phyloP scores from a whole-genome alignment of 2,797 vertebrate genomes.

The Trematomus bernacchii region DNA sequence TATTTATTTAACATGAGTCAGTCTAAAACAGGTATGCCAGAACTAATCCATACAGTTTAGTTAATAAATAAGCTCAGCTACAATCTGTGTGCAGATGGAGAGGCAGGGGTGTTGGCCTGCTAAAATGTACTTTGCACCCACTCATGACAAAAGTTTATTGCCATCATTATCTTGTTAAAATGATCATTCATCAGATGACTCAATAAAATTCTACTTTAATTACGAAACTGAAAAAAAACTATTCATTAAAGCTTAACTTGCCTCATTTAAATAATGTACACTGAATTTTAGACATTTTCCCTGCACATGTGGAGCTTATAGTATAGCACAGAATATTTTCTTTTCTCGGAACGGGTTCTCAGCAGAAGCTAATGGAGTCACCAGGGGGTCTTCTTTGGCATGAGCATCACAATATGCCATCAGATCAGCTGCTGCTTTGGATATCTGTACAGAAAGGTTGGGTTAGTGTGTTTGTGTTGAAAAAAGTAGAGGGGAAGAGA shows the following conservation, averaged over 20 bases:
- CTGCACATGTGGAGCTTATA: slow-evolving; percentile 36
- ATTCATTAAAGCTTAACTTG: not conserved
- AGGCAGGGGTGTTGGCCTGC: slow-evolving; percentile 1
- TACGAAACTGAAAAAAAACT: slow-evolving; percentile 27
- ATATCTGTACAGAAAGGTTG: slow-evolving; percentile 82
- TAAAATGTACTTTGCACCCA: slow-evolving; percentile 75
- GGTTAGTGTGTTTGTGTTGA: not conserved
- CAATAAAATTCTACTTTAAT: slow-evolving; percentile 6
- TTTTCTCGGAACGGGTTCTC: slow-evolving; percentile 88
- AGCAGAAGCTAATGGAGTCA: slow-evolving; percentile 79
- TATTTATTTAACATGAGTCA: not conserved
- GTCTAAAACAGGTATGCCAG: not conserved
- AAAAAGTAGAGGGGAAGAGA: not conserved
- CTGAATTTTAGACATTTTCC: not conserved
- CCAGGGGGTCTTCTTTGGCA: slow-evolving; percentile 90
- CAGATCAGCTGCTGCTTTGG: slow-evolving; percentile 92
- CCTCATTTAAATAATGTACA: not conserved
- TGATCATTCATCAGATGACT: slow-evolving; percentile 11
- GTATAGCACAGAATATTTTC: slow-evolving; percentile 85
- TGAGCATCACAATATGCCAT: slow-evolving; percentile 91
- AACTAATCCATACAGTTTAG: slow-evolving; percentile 19
- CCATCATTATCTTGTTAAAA: slow-evolving; percentile 25
- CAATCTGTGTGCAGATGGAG: slow-evolving; percentile 49
- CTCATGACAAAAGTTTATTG: slow-evolving; percentile 70
- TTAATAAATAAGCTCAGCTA: slow-evolving; percentile 72